phyloP scores from a whole-genome alignment of 2,113 vertebrate species.

The Myotis lucifugus region DNA sequence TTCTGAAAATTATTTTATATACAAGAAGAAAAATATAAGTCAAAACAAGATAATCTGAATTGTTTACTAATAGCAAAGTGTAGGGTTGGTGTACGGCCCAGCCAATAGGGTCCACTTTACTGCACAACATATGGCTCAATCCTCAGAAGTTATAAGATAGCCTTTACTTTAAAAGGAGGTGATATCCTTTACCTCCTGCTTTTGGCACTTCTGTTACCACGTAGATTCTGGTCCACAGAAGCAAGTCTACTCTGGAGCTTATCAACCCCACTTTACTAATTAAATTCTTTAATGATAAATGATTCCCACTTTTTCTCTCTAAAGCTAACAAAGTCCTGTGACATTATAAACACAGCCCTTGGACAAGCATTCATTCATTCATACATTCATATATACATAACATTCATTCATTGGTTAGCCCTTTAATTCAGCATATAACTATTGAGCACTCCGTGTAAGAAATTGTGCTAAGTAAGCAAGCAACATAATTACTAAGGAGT shows the following conservation, averaged over 20 bases:
- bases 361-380: not conserved
- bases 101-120: not conserved
- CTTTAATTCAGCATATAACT: not conserved
- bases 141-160: not conserved
- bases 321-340: not conserved
- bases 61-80: not conserved
- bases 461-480: not conserved
- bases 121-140: not conserved
- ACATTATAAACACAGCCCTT: not conserved
- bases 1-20: slow-evolving; percentile 42
- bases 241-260: not conserved
- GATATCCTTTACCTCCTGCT: not conserved
- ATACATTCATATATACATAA: no score
- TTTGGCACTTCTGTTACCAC: not conserved
- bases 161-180: slow-evolving; percentile 2
- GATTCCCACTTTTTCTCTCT: not conserved
- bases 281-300: not conserved
- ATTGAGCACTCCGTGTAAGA: not conserved
- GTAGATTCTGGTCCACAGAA: not conserved
- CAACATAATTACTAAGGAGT: not conserved
- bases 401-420: not conserved
- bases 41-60: slow-evolving; percentile 4
- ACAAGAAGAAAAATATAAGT: slow-evolving; percentile 12
- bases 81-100: not conserved
- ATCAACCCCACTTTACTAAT: not conserved